A percentile compares a stretch with the other conserved stretches of the same genome.
Evolutionary conservation across 2,113 vertebrate genomes (phyloP).

Genomic region (Sebastes fasciatus): DNA sequence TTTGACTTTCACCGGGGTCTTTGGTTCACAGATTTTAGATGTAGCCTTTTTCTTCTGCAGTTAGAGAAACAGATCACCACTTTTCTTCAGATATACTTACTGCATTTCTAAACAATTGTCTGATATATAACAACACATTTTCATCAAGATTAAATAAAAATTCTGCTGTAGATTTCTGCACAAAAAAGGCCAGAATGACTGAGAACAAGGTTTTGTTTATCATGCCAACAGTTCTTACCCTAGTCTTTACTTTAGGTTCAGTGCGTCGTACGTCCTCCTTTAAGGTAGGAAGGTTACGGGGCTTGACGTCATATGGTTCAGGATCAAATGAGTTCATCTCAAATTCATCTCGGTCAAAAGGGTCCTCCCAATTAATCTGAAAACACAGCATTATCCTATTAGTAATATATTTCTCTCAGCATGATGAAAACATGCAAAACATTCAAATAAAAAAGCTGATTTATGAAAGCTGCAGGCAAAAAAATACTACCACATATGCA

Average conservation of each 20-base stretch:
- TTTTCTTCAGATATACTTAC: neutral
- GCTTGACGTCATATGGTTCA: neutral
- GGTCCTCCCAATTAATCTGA: constrained; percentile 73
- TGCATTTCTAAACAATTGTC: neutral
- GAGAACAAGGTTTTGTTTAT: neutral
- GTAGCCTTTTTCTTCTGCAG: neutral
- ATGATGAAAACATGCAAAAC: neutral
- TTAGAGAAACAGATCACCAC: neutral
- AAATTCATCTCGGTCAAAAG: constrained; percentile 29
- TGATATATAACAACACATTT: neutral
- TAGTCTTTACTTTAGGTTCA: neutral
- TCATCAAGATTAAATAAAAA: no score
- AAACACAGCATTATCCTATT: neutral
- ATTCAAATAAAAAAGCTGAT: neutral
- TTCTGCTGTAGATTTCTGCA: neutral
- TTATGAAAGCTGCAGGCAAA: neutral
- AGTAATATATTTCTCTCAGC: neutral
- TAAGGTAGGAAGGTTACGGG: neutral
- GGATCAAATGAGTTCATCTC: constrained; percentile 26
- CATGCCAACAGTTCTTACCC: neutral
- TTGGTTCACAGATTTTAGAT: constrained; percentile 33
- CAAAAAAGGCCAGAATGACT: neutral
- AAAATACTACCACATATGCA: neutral
- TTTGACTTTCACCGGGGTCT: neutral
- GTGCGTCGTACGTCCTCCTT: neutral